These are phyloP conservation scores for Pteronotus mesoamericanus DNA, from an alignment of 2,797 vertebrate species.

Conservation along the genomic window DNA sequence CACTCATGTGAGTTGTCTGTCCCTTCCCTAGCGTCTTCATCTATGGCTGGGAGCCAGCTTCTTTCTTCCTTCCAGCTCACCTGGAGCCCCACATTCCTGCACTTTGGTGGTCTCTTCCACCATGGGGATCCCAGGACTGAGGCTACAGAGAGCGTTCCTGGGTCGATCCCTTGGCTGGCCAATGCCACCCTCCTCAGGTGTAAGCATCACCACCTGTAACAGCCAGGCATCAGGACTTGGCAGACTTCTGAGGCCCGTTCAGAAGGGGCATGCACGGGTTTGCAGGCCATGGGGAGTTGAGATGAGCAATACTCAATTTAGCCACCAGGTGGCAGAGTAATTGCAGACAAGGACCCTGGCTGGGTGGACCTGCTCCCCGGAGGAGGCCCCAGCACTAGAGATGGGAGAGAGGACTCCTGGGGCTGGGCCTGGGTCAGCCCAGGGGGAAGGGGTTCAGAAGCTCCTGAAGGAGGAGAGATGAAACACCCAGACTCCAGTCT, in stretches of 20 bases:
- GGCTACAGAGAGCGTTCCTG: neutral
- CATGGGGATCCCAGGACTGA: neutral
- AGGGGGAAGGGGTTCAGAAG: too few species aligned
- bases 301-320: neutral
- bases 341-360: neutral
- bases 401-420: rapidly evolving
- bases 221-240: neutral
- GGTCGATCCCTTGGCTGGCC: neutral
- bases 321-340: conserved; percentile 63
- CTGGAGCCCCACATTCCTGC: neutral
- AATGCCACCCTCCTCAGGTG: neutral
- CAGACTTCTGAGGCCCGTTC: neutral
- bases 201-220: neutral
- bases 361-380: neutral
- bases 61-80: neutral
- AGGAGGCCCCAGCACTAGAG: neutral
- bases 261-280: neutral
- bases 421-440: neutral
- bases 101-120: neutral
- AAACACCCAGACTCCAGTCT: neutral
- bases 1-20: neutral
- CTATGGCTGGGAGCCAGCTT: neutral
- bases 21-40: neutral
- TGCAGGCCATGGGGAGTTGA: rapidly evolving
- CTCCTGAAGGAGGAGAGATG: rapidly evolving